Conservation (phyloP, 2,113 vertebrate species). For the Hypanus sabinus region DNA sequence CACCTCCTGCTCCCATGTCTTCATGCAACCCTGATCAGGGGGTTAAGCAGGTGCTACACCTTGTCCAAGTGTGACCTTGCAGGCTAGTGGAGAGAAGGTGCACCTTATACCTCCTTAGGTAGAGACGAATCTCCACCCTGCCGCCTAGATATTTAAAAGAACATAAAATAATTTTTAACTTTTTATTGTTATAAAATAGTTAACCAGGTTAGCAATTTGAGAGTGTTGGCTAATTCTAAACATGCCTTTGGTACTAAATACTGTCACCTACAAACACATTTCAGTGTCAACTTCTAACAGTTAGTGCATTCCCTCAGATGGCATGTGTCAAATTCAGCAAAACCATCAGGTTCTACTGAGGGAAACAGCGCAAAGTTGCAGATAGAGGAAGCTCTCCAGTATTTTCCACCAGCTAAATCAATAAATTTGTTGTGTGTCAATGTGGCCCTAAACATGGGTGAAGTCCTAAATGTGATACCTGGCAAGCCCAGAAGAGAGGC, state of each 20-base stretch:
- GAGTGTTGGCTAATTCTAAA: background rate
- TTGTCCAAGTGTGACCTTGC: too few relatives aligned
- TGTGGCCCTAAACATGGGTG: background rate
- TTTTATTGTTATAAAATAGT: background rate
- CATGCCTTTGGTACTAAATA: background rate
- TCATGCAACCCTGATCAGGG: too few relatives aligned
- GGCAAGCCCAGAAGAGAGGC: background rate
- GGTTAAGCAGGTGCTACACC: too few relatives aligned
- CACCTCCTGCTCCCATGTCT: too few relatives aligned
- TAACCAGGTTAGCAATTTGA: background rate
- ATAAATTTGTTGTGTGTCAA: background rate
- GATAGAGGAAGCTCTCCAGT: background rate
- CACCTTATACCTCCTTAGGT: too few relatives aligned
- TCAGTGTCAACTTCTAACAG: background rate
- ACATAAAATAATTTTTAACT: background rate
- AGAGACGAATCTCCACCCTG: too few relatives aligned
- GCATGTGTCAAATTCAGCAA: background rate
- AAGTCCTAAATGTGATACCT: background rate
- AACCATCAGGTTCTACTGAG: background rate
- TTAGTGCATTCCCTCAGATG: background rate
- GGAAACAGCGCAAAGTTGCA: background rate
- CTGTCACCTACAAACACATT: background rate
- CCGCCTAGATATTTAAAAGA: background rate
- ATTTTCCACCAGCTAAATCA: background rate
- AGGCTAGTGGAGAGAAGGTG: too few relatives aligned